Percentiles rank a stretch among this genome's conserved stretches.
Conservation (phyloP, 1,140 invertebrate species). For the Formica selysi region DNA sequence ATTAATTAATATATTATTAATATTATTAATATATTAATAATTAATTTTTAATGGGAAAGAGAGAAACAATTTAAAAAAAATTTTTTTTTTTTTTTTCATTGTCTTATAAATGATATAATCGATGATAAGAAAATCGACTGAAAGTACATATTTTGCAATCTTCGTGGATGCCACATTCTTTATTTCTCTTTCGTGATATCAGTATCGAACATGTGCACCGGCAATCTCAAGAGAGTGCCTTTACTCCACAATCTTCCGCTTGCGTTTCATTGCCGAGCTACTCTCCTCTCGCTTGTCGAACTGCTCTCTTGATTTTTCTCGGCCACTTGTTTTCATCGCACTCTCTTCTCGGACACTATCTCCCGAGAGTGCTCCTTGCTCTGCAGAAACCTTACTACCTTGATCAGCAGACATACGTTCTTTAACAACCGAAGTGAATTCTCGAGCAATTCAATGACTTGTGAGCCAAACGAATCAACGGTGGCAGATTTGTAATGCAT, state of each 20-base stretch:
- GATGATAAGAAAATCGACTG: neutral
- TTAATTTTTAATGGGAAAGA: too few relatives aligned
- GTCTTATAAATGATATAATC: neutral
- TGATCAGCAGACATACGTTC: conserved; percentile 34
- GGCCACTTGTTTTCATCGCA: conserved; percentile 58
- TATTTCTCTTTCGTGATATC: conserved; percentile 20
- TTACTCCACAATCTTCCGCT: conserved; percentile 52
- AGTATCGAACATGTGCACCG: conserved; percentile 35
- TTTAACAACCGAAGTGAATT: conserved; percentile 29
- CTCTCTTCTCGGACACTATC: conserved; percentile 40
- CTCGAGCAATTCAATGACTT: neutral
- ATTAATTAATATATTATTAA: too few relatives aligned
- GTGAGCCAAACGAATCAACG: neutral
- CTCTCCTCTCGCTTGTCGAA: conserved; percentile 52
- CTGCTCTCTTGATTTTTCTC: conserved; percentile 62
- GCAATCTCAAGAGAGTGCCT: conserved; percentile 58
- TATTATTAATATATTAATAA: too few relatives aligned
- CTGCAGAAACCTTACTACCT: conserved; percentile 2
- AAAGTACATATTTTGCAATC: conserved; percentile 27
- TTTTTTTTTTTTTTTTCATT: neutral
- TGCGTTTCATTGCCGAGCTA: conserved; percentile 52
- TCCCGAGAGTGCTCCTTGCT: conserved; percentile 41
- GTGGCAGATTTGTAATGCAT: neutral
- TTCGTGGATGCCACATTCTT: neutral
- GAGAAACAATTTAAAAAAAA: neutral